These are phyloP conservation scores for Sympetrum striolatum DNA, from an alignment of 2,888 invertebrate genomes.

Conservation along the genomic window DNA sequence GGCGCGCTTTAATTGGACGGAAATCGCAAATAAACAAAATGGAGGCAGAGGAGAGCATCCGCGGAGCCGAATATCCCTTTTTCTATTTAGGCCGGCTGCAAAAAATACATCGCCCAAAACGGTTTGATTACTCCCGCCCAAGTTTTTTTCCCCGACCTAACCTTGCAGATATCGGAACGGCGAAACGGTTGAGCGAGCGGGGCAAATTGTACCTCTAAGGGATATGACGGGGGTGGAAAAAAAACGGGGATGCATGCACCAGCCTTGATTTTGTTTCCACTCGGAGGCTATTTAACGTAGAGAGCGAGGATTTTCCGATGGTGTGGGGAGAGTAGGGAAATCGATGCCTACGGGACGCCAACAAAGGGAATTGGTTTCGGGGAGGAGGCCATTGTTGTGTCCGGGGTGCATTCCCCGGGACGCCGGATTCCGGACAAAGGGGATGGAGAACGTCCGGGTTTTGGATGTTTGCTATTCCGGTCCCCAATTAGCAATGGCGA, in stretches of 20 bases:
- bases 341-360: slow-evolving; percentile 18
- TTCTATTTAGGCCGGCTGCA: not conserved
- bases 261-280: slow-evolving; percentile 27
- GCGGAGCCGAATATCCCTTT: not conserved
- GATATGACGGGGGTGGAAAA: not conserved
- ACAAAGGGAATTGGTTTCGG: slow-evolving; percentile 17
- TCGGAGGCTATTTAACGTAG: slow-evolving; percentile 28
- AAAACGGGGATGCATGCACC: not conserved
- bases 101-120: not conserved
- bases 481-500: slow-evolving; percentile 35
- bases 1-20: slow-evolving; percentile 15
- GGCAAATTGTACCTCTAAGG: not conserved
- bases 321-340: not conserved
- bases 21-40: not conserved
- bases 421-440: slow-evolving; percentile 21
- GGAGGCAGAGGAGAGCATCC: not conserved
- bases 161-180: not conserved
- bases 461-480: slow-evolving; percentile 38
- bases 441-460: slow-evolving; percentile 1
- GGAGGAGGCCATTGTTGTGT: slow-evolving; percentile 7
- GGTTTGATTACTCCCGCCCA: not conserved
- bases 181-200: not conserved
- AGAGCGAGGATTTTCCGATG: not conserved
- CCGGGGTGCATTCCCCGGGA: slow-evolving; percentile 14
- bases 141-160: not conserved